A percentile compares a stretch with the other conserved stretches of the same genome.
Conservation (phyloP, 53 echinoderm and acorn worm genomes). For the Stichopus horrens region DNA sequence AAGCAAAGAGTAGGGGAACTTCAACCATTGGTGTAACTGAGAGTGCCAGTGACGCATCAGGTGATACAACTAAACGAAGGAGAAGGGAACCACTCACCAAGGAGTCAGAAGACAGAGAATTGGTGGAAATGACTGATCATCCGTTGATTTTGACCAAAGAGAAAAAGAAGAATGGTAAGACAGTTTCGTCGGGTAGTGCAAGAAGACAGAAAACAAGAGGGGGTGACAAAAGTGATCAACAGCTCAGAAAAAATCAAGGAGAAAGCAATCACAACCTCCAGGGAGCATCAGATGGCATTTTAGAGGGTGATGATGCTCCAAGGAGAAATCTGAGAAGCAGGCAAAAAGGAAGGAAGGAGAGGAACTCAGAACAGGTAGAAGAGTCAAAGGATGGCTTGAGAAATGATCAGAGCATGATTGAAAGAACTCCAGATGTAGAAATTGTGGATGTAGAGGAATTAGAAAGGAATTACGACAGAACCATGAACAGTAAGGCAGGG, state of each 20-base stretch:
- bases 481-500: neutral
- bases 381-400: neutral
- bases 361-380: neutral
- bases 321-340: neutral
- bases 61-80: too few relatives aligned
- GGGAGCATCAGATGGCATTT: neutral
- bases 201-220: neutral
- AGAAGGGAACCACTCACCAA: too few relatives aligned
- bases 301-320: neutral
- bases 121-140: neutral
- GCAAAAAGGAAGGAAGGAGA: neutral
- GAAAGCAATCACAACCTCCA: neutral
- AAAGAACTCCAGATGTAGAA: neutral
- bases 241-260: too few relatives aligned
- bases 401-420: neutral
- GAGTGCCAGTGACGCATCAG: too few relatives aligned
- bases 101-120: too few relatives aligned
- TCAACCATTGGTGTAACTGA: too few relatives aligned
- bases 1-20: too few relatives aligned
- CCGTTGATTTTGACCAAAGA: neutral
- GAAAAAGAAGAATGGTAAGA: neutral
- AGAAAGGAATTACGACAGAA: neutral
- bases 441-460: neutral
- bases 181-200: neutral
- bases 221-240: neutral